phyloP scores from a whole-genome alignment of 2,888 invertebrate species.

The Lymantria monacha region DNA sequence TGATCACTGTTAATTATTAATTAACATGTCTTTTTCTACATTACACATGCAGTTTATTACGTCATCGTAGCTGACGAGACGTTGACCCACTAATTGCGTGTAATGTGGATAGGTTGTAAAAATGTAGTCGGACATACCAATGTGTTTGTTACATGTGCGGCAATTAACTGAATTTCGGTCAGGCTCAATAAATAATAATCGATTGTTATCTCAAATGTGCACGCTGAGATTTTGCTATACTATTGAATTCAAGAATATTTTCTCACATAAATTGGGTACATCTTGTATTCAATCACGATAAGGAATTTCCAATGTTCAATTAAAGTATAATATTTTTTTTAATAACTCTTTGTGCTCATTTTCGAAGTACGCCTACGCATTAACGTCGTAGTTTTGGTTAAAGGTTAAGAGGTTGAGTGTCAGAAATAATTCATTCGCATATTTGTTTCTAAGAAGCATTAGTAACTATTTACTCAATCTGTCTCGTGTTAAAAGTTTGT shows the following conservation, averaged over 20 bases:
- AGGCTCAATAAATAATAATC: conserved; percentile 46
- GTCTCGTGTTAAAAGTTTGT: conserved; percentile 5
- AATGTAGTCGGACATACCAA: conserved; percentile 49
- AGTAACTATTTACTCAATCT: conserved; percentile 16
- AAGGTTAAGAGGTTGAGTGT: conserved; percentile 27
- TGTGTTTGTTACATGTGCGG: conserved; percentile 54
- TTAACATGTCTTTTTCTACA: conserved; percentile 29
- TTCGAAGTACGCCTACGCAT: conserved; percentile 10
- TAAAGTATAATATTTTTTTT: conserved; percentile 17
- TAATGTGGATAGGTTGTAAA: conserved; percentile 65
- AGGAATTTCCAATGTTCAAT: conserved; percentile 21
- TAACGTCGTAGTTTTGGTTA: conserved; percentile 17
- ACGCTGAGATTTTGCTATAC: conserved; percentile 38
- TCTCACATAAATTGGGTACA: conserved; percentile 37
- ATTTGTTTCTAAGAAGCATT: conserved; percentile 19
- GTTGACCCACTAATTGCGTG: conserved; percentile 70
- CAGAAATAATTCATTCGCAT: conserved; percentile 25
- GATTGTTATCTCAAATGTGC: conserved; percentile 31
- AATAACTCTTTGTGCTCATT: conserved; percentile 17
- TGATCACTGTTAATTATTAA: conserved; percentile 53
- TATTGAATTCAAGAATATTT: conserved; percentile 53
- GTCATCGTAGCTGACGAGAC: conserved; percentile 59
- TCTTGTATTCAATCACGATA: conserved; percentile 40
- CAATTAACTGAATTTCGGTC: conserved; percentile 57
- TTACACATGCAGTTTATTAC: conserved; percentile 41